Evolutionary conservation across 2,113 vertebrate genomes (phyloP).

Genomic region (Ophthalmolycus amberensis): DNA sequence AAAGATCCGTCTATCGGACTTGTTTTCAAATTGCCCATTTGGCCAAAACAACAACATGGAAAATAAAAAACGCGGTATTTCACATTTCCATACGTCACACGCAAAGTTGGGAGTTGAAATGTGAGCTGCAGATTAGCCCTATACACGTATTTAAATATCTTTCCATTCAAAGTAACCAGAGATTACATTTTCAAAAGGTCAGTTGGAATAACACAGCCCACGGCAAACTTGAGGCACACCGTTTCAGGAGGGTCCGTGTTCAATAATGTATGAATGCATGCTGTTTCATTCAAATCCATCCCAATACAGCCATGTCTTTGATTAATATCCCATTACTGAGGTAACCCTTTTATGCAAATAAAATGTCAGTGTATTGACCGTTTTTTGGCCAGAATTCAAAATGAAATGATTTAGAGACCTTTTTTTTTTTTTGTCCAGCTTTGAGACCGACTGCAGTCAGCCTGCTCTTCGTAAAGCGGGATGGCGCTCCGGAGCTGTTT

Average conservation of each 20-base stretch:
- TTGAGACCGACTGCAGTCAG: slow-evolving; percentile 48
- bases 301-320: slow-evolving; percentile 59
- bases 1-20: slow-evolving; percentile 22
- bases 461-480: neutral
- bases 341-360: slow-evolving; percentile 63
- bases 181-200: slow-evolving; percentile 78
- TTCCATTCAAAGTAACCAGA: slow-evolving; percentile 66
- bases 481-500: slow-evolving; percentile 38
- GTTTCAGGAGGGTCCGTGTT: slow-evolving; percentile 59
- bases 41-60: slow-evolving; percentile 35
- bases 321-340: slow-evolving; percentile 67
- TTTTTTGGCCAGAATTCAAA: slow-evolving; percentile 51
- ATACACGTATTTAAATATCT: slow-evolving; percentile 59
- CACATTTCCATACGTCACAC: slow-evolving; percentile 41
- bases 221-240: slow-evolving; percentile 53
- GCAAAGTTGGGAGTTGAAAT: slow-evolving; percentile 35
- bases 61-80: slow-evolving; percentile 31
- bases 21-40: slow-evolving; percentile 56
- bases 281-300: slow-evolving; percentile 59
- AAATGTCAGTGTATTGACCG: slow-evolving; percentile 60
- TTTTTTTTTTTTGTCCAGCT: slow-evolving; percentile 44
- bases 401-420: slow-evolving; percentile 56
- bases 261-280: slow-evolving; percentile 70
- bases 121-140: slow-evolving; percentile 30
- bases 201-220: slow-evolving; percentile 57